These are phyloP conservation scores for Rhynchonycteris naso DNA, from an alignment of 2,797 vertebrate species.

Conservation along the genomic window DNA sequence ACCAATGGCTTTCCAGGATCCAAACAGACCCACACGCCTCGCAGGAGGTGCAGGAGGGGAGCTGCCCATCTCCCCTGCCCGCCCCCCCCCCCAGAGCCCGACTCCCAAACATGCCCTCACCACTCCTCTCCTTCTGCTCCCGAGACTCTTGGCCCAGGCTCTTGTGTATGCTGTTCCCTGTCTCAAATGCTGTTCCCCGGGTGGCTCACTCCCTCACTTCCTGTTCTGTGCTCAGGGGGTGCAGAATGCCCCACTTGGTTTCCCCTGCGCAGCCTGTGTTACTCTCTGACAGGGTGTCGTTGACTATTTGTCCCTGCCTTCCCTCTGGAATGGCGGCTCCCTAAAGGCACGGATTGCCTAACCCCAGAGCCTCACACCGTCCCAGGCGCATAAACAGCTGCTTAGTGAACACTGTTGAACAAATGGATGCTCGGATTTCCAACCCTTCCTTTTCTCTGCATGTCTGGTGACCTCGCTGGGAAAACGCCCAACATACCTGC, in stretches of 20 bases:
- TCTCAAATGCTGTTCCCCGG: not conserved
- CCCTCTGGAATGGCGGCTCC: conserved; percentile 25
- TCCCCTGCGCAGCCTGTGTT: not conserved
- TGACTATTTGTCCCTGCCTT: conserved; percentile 17
- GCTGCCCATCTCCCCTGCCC: no score
- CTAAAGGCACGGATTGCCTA: conserved; percentile 32
- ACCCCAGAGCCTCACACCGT: conserved; percentile 47
- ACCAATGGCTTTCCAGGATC: not conserved
- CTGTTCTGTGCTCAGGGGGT: not conserved
- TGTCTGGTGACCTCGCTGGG: conserved; percentile 68
- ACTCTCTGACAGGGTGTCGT: not conserved
- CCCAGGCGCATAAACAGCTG: conserved; percentile 52
- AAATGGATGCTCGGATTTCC: conserved; percentile 61
- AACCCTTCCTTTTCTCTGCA: conserved; percentile 62
- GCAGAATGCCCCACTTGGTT: not conserved
- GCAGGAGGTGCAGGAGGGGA: not conserved
- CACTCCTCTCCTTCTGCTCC: not conserved
- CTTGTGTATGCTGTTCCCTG: not conserved
- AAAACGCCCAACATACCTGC: conserved; percentile 54
- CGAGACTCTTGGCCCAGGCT: not conserved
- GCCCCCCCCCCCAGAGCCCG: no score
- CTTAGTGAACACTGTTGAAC: conserved; percentile 60
- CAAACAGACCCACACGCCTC: not conserved
- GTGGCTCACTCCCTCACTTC: not conserved
- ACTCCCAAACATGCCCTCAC: not conserved